Evolutionary conservation across 2,888 invertebrate genomes (phyloP), one percentile per base, ranked within the genome.

Genomic region (Lasioglossum marginatum): DNA sequence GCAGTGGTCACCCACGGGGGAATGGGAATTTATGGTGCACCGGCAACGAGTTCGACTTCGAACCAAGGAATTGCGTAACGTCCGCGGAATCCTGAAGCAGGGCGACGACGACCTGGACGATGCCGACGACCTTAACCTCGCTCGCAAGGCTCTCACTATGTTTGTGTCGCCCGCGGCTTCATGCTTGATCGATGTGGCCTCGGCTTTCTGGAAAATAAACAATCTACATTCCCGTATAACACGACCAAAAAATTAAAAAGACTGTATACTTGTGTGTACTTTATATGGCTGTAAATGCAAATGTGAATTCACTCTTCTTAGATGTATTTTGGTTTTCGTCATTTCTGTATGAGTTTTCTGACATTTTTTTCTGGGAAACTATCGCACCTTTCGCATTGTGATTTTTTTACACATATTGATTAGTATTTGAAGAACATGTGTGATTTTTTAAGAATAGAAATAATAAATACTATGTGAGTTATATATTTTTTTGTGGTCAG

Each of bases 1-100:
- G 85, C 87, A 88, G 92, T 91, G 93, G 91, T 91, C 92, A 88
- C 87, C 88, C 60, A 60, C n/a, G 90, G 86, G 37, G 92, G 91
- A 92, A 93, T 93, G 92, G 92, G 92, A 92, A 93, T 93, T 93
- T 93, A 93, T 93, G 90, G 91, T 88, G 70, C 85, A 85, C 85
- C 80, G 82, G n/a, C 27, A 60, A 75, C 70, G 81, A 5, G 80
- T 75, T 81, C 79, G 72, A 83, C 89, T 89, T 87, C 86, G 68
- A 76, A 16, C 71, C 16, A 48, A 31, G 68, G 10, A 37, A 82
- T 92, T 92, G 90, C 91, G 80, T 88, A 92, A 92, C 87, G 81
- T 87, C 86, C 89, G 79, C 87, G 89, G 92, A 91, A 90, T 91
- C 90, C 87, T 88, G 86, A 84, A 81, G 85, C n/a, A 57, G 81